These are phyloP conservation scores for Periparus ater DNA, from an alignment of 2,797 vertebrate genomes.

Conservation along the genomic window DNA sequence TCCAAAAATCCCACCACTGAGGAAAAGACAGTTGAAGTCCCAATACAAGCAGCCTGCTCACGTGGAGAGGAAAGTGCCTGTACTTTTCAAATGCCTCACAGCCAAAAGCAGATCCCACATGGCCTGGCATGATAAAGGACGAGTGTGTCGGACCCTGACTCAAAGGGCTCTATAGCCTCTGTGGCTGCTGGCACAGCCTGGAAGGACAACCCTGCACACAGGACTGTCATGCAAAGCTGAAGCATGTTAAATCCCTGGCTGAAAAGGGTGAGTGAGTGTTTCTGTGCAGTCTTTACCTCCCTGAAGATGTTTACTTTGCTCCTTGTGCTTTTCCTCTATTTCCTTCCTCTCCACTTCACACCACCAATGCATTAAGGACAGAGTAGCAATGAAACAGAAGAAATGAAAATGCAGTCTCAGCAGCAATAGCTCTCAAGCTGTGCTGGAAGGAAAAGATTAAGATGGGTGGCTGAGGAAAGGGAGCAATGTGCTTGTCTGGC, in stretches of 20 bases:
- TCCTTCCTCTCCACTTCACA: constrained; percentile 19
- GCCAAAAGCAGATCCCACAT: not conserved
- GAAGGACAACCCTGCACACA: rapidly evolving
- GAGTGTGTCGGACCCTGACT: not conserved
- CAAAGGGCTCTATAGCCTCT: not conserved
- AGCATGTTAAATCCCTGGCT: not conserved
- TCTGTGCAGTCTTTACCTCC: not conserved
- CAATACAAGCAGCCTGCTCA: not conserved
- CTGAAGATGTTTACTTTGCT: constrained; percentile 23
- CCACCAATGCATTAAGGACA: not conserved
- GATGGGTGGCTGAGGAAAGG: not conserved
- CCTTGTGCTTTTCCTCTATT: not conserved
- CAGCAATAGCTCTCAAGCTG: not conserved
- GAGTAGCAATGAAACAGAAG: not conserved
- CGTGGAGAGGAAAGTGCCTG: not conserved
- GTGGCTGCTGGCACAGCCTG: not conserved
- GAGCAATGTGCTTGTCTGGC: rapidly evolving
- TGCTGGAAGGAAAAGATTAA: not conserved
- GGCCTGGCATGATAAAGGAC: rapidly evolving
- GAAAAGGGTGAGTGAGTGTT: not conserved
- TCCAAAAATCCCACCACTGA: not conserved
- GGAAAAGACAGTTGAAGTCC: not conserved
- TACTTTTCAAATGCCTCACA: not conserved
- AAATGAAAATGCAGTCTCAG: not conserved
- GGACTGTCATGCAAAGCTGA: not conserved